Evolutionary conservation across 2,797 vertebrate species (phyloP).

Genomic region (Ambastaia sidthimunki): DNA sequence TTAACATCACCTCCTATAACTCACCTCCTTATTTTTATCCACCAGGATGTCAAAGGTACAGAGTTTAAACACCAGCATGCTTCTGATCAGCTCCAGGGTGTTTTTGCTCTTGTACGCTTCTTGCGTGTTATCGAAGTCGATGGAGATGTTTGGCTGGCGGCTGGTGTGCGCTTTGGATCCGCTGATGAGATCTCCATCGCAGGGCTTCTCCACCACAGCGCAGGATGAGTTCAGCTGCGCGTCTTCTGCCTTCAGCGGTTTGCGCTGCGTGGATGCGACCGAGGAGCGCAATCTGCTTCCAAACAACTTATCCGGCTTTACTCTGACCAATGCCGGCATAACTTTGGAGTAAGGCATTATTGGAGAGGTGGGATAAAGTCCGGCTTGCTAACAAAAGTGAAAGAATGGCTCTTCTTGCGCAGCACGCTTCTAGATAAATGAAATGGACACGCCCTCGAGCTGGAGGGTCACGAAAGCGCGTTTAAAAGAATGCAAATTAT

Average conservation of each 20-base stretch:
- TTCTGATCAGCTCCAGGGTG: constrained; percentile 84
- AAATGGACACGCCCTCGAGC: background rate
- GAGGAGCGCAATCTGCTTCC: constrained; percentile 69
- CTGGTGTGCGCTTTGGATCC: constrained; percentile 21
- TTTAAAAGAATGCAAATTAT: constrained; percentile 10
- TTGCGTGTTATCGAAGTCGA: constrained; percentile 84
- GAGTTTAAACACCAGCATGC: constrained; percentile 87
- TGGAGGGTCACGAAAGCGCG: background rate
- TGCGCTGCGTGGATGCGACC: constrained; percentile 64
- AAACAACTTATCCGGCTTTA: constrained; percentile 51
- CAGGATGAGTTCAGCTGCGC: constrained; percentile 61
- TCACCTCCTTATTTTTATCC: constrained; percentile 81
- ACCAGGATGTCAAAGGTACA: constrained; percentile 85
- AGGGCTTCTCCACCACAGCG: constrained; percentile 64
- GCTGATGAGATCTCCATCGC: constrained; percentile 68
- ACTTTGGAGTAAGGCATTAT: constrained; percentile 73
- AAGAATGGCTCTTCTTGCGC: fast-evolving
- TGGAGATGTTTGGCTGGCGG: constrained; percentile 50
- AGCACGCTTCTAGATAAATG: constrained; percentile 18
- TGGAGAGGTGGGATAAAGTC: background rate
- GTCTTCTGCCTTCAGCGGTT: constrained; percentile 55
- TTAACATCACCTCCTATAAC: constrained; percentile 8
- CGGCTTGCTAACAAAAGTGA: no score
- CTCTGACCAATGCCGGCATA: constrained; percentile 55
- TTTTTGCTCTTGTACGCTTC: constrained; percentile 89